These are phyloP conservation scores for Formica exsecta DNA, from an alignment of 1,140 invertebrate genomes.

Conservation along the genomic window DNA sequence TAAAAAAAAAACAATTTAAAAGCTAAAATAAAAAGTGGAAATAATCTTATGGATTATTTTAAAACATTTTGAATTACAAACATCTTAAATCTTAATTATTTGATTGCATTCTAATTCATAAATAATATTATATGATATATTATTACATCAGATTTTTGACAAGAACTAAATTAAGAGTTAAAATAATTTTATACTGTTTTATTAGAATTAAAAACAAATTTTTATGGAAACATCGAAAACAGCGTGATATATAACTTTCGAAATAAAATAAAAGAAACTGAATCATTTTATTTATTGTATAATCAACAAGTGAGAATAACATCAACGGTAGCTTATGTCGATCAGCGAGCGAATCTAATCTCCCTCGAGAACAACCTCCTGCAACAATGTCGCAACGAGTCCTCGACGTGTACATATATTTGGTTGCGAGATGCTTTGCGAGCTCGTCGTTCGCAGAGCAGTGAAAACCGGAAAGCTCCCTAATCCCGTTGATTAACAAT, in stretches of 20 bases:
- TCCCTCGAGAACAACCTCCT: neutral
- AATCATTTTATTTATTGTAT: neutral
- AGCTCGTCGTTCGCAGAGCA: slow-evolving; percentile 9
- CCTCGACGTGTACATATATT: slow-evolving; percentile 14
- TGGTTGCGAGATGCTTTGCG: slow-evolving; percentile 43
- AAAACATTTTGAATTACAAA: slow-evolving; percentile 6
- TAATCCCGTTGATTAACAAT: slow-evolving; percentile 59
- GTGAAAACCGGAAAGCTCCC: slow-evolving; percentile 49
- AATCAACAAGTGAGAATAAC: neutral
- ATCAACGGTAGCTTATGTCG: neutral
- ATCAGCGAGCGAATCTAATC: slow-evolving; percentile 16
- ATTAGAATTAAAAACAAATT: neutral
- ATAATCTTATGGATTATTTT: neutral
- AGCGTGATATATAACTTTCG: neutral
- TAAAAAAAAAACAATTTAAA: neutral
- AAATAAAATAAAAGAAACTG: neutral
- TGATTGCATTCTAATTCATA: neutral
- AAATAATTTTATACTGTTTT: neutral
- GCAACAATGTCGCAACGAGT: slow-evolving; percentile 26
- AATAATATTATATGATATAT: neutral
- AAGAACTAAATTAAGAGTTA: neutral
- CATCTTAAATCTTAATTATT: neutral
- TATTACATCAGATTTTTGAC: neutral
- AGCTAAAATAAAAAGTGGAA: neutral
- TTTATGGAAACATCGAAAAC: neutral